phyloP scores from a whole-genome alignment of 2,113 vertebrate species.

The Strix uralensis region DNA sequence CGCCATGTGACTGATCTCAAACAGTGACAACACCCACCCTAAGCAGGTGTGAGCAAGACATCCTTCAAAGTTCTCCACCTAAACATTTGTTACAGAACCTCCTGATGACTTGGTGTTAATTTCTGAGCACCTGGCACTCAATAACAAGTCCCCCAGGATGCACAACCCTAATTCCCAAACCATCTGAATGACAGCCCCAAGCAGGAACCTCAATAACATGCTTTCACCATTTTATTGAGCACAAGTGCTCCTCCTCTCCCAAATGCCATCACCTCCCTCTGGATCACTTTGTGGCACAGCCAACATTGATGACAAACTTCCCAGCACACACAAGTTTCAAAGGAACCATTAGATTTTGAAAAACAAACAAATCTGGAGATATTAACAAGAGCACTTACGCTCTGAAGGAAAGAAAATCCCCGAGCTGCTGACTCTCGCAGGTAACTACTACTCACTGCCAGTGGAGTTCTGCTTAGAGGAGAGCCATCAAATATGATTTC shows the following conservation, averaged over 20 bases:
- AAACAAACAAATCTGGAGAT: background rate
- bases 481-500: background rate
- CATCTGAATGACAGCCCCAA: background rate
- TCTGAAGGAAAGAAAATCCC: background rate
- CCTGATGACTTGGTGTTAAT: background rate
- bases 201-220: rapidly evolving
- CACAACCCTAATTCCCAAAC: background rate
- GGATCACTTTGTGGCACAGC: background rate
- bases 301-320: background rate
- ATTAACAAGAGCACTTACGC: background rate
- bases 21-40: rapidly evolving
- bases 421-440: background rate
- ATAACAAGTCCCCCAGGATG: background rate
- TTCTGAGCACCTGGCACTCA: background rate
- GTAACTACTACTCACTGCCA: background rate
- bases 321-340: background rate
- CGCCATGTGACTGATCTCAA: rapidly evolving
- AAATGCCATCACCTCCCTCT: background rate
- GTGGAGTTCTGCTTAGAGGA: background rate
- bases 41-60: rapidly evolving
- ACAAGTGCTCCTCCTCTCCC: background rate
- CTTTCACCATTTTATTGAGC: background rate
- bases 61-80: background rate
- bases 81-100: background rate
- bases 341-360: background rate